Evolutionary conservation across 2,113 vertebrate genomes (phyloP).

Genomic region (Amia ocellicauda): DNA sequence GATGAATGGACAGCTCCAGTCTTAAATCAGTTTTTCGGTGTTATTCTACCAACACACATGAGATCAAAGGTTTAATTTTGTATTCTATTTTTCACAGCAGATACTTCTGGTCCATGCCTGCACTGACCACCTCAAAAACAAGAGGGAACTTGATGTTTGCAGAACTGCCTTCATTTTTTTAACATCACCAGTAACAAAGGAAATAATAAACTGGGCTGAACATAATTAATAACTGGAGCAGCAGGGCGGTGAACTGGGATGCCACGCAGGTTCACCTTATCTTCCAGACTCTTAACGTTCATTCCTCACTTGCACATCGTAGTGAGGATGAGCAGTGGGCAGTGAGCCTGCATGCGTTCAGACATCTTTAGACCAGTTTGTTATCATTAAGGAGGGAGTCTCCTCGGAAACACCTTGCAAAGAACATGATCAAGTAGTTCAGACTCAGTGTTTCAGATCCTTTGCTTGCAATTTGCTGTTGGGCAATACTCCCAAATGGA

Average conservation of each 20-base stretch:
- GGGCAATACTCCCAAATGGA: no score
- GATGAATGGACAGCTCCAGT: no score
- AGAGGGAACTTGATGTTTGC: conserved; percentile 43
- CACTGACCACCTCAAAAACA: conserved; percentile 42
- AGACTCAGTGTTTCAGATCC: no score
- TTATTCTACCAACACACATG: neutral
- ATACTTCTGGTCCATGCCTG: conserved; percentile 23
- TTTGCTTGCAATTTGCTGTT: no score
- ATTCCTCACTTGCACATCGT: no score
- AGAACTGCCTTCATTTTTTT: conserved; percentile 23
- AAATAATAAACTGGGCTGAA: conserved; percentile 19
- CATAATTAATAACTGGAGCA: neutral
- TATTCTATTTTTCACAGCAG: conserved; percentile 24
- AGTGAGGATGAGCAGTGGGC: no score
- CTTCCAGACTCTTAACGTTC: neutral
- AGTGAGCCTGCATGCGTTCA: no score
- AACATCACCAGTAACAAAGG: conserved; percentile 12
- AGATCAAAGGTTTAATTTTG: conserved; percentile 40
- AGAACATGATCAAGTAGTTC: no score
- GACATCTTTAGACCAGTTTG: no score
- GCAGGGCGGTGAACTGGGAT: neutral
- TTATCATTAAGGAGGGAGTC: no score
- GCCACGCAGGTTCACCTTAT: neutral
- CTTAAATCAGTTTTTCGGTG: no score
- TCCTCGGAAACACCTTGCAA: no score